Evolutionary conservation across 30 jellyfish, hydroid and myxozoan species (phyloP).

Genomic region (Mastigias papua): DNA sequence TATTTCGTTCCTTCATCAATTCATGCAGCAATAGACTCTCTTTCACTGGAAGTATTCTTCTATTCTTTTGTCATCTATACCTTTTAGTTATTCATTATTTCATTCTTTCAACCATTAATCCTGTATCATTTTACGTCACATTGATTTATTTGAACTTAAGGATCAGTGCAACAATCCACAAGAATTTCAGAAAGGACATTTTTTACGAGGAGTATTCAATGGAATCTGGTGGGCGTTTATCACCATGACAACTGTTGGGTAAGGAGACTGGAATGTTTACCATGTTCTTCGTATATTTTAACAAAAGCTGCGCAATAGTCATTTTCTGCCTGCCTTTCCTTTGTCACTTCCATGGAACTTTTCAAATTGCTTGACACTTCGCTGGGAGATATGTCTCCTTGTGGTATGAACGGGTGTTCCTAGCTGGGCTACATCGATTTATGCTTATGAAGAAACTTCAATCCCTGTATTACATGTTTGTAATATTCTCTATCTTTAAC

Average conservation of each 20-base stretch:
- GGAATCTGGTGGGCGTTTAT: constrained; percentile 58
- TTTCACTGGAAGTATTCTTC: no score
- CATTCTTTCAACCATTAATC: not conserved
- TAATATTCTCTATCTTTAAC: no score
- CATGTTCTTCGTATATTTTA: not conserved
- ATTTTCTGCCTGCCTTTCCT: no score
- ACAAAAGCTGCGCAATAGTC: no score
- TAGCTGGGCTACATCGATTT: no score
- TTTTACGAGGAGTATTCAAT: constrained; percentile 24
- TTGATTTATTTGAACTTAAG: not conserved
- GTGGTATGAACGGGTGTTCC: no score
- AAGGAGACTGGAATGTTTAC: not conserved
- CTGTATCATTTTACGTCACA: not conserved
- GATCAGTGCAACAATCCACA: constrained; percentile 29
- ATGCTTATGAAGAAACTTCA: no score
- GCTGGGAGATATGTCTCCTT: no score
- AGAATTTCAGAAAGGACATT: constrained; percentile 29
- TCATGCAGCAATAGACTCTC: not conserved
- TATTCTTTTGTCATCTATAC: not conserved
- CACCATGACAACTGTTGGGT: constrained; percentile 60
- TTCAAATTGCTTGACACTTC: no score
- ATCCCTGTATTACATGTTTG: no score
- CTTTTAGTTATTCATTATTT: not conserved
- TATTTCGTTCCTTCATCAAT: not conserved
- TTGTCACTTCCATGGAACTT: no score